These are phyloP conservation scores for Eulemur macaco DNA, from an alignment of 2,113 vertebrate species.

Conservation along the genomic window DNA sequence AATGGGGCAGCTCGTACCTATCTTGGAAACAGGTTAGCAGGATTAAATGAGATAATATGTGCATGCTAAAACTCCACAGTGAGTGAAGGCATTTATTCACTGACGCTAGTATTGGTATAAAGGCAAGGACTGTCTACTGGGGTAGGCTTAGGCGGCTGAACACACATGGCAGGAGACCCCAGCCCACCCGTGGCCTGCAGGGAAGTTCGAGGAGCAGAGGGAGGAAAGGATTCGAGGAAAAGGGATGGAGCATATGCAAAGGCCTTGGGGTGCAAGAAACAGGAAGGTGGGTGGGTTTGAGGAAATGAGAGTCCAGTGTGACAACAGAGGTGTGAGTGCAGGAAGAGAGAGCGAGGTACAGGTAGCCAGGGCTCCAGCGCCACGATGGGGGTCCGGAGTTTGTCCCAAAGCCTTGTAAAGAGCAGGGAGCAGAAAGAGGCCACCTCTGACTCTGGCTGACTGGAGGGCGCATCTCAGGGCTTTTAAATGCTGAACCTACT, in stretches of 20 bases:
- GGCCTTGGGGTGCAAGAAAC: too few relatives aligned
- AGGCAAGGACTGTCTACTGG: background rate
- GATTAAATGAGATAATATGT: background rate
- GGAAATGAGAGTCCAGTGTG: background rate
- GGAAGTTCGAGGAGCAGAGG: background rate
- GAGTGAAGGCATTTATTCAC: background rate
- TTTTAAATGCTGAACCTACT: background rate
- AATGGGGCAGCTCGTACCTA: background rate
- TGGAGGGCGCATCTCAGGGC: background rate
- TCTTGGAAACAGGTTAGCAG: background rate
- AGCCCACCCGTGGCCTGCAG: background rate
- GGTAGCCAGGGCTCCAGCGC: fast-evolving
- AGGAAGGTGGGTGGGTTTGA: background rate
- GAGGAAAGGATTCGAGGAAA: background rate
- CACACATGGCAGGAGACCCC: fast-evolving
- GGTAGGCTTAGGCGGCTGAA: background rate
- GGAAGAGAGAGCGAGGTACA: background rate
- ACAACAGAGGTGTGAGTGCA: background rate
- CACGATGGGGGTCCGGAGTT: background rate
- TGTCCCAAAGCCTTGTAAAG: background rate
- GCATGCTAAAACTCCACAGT: background rate
- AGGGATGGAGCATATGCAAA: background rate
- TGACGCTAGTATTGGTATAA: background rate
- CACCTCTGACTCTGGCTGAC: background rate
- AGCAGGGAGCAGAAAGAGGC: background rate